Evolutionary conservation across 2,797 vertebrate species (phyloP), one percentile per base, ranked within the genome.

Genomic region (Meda fulgida): DNA sequence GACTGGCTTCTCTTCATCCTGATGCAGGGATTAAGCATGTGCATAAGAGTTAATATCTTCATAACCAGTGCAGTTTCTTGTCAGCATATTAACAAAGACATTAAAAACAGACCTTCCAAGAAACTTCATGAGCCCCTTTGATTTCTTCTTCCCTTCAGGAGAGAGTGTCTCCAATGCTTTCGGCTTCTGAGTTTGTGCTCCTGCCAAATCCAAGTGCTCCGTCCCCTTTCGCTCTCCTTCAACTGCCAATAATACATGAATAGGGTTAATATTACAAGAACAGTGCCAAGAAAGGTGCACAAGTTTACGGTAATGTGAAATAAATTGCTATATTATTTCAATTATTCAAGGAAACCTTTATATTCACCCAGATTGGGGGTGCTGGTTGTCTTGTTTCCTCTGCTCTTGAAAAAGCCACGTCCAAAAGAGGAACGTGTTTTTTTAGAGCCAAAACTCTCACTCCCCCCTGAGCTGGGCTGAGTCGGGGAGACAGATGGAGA

Each of bases 1-100:
- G 98, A 99, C 81, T 99, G 97, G 85, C 97, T 99, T 91, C 98
- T 97, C 90, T 93, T 97, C 40, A 99, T 95, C 78, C 98, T 99
- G 88, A 81, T 70, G 38, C 72, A 85, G 72, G 19, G 73, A 55
- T 77, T 3, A 60, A 60, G 71, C 18, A 60, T 79, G 9, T 18
- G 26, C 31, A 71, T 67, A 19, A 21, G 5, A 40, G 60, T 60
- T 51, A 18, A 26, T 58, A 46, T 69, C 13, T 65, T 77, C 2
- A 80, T 43, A 26, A 19, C 13, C 14, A 26, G 6, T 40, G 51
- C 5, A 38, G 4, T 5, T 11, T 38, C 13, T 23, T 46, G 26
- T 46, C 4, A 60, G 60, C 4, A 38, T 48, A 58, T 16, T 8
- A 78, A 63, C 63, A n/a, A 75, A 43, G 9, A 53, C 6, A 38